Evolutionary conservation across 1,140 invertebrate species (phyloP), one percentile per base, ranked within the genome.

Genomic region (Eupeodes corollae): DNA sequence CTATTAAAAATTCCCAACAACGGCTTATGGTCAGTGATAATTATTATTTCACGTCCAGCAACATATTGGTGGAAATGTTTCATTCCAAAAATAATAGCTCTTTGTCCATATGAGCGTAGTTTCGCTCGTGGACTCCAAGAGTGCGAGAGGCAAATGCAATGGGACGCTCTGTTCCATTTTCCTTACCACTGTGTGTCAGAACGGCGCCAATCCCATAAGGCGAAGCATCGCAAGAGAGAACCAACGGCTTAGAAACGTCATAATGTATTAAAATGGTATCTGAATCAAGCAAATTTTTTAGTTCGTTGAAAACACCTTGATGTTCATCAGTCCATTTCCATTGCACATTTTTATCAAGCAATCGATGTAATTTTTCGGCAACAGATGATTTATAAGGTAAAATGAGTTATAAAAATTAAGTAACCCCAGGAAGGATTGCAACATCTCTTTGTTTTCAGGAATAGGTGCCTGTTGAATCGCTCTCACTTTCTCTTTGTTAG

Each of bases 151-250:
- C 30, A 35, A 31, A 44, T 34, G 31, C 30, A 12, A 42, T 34
- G 10, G 70, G 8, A 12, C 33, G 53, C 53, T 73, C 68, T 1
- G 43, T 38, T 13, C 57, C 62, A 26, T 26, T 26, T 52, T 72
- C 60, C 16, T 50, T 13, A 16, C 61, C 51, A 2, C 43, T 52
- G 48, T 79, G 74, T 5, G 61, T 59, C 1, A 79, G 50, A 11
- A 74, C 63, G 3, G 65, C 67, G 0, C 73, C 72, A 5, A 78
- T 52, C n/a, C 70, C 74, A 53, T 66, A 67, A 1, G 59, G 49
- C 34, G 63, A 70, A n/a, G 73, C 72, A 61, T 79, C 75, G 18
- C 68, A 68, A 13, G 70, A 57, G 16, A 78, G 42, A 12, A 69
- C n/a, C 14, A 63, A 26, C 5, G 53, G 52, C 52, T 54, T 56